Percentiles rank a stretch among this genome's conserved stretches.
These are phyloP conservation scores for Tarsius wallacei DNA, from an alignment of 2,797 vertebrate genomes.

Conservation along the genomic window DNA sequence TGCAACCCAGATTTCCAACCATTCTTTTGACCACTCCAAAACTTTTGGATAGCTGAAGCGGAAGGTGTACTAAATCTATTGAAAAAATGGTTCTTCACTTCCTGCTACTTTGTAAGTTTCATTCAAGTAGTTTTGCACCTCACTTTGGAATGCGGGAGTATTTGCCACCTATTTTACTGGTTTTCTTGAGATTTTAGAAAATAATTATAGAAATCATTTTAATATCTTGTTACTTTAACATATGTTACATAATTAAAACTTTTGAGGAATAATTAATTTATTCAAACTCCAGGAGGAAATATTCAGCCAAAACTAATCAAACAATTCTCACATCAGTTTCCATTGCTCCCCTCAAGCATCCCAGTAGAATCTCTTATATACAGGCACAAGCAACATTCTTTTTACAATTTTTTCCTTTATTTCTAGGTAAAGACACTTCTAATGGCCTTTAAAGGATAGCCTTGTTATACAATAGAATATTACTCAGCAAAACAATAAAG, in stretches of 20 bases:
- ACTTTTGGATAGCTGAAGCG: not conserved
- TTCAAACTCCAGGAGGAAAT: conserved; percentile 12
- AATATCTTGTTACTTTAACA: not conserved
- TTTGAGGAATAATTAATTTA: not conserved
- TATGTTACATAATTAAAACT: not conserved
- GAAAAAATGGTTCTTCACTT: not conserved
- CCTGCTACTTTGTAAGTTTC: not conserved
- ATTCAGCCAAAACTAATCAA: not conserved
- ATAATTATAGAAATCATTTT: not conserved
- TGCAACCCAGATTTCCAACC: not conserved
- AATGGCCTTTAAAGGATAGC: not conserved
- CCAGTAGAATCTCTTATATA: too few relatives aligned
- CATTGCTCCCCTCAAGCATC: too few relatives aligned
- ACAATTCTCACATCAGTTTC: too few relatives aligned
- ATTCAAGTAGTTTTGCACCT: not conserved
- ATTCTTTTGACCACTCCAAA: not conserved
- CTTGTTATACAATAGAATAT: not conserved
- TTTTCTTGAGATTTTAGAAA: not conserved
- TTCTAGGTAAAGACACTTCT: not conserved
- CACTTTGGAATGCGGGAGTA: not conserved
- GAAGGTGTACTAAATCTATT: not conserved
- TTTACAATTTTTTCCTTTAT: too few relatives aligned
- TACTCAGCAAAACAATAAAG: not conserved
- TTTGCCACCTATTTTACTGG: not conserved
- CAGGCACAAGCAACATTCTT: too few relatives aligned